Evolutionary conservation across 1,140 invertebrate species (phyloP), one percentile per base, ranked within the genome.

Genomic region (Gryon sp.): DNA sequence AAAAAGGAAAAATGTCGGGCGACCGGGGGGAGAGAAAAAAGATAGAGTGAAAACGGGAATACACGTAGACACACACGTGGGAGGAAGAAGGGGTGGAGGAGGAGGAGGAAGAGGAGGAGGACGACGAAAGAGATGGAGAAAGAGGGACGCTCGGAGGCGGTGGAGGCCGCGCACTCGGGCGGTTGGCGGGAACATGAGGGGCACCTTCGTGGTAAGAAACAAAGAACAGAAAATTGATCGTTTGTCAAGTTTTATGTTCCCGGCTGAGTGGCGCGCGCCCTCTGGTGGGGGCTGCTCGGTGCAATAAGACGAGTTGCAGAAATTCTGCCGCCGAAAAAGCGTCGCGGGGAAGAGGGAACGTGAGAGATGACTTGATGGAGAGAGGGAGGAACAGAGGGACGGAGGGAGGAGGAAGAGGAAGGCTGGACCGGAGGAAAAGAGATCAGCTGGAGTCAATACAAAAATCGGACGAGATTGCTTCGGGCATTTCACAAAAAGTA

Each of bases 171-270:
- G 41, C 15, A 24, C 4, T 30, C 11, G 45, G 22, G 63, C 16
- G 26, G 43, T 16, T 18, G 40, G 20, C 30, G 68, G 76, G 76
- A 76, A 72, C 63, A 52, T 81, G 69, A 46, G 73, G 79, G 76
- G 80, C 65, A 79, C 65, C 66, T 80, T 73, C 76, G 80, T 78
- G 81, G 80, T 83, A 85, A 84, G 82, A 86, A 86, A 87, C 84
- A 87, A 86, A 86, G 83, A 85, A 81, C 80, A 84, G 83, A 87
- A 87, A 87, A 84, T 86, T 86, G 83, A 85, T 87, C 85, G 85
- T 87, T 86, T 86, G 83, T 87, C 85, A 86, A 86, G 83, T 86
- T 86, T 86, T 84, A 86, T 86, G 80, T 83, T 82, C 79, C 72
- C 76, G 76, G 75, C 63, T 70, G 68, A 63, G 63, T 74, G 68